phyloP scores from a whole-genome alignment of 2,797 vertebrate genomes.

The Dryobates pubescens region DNA sequence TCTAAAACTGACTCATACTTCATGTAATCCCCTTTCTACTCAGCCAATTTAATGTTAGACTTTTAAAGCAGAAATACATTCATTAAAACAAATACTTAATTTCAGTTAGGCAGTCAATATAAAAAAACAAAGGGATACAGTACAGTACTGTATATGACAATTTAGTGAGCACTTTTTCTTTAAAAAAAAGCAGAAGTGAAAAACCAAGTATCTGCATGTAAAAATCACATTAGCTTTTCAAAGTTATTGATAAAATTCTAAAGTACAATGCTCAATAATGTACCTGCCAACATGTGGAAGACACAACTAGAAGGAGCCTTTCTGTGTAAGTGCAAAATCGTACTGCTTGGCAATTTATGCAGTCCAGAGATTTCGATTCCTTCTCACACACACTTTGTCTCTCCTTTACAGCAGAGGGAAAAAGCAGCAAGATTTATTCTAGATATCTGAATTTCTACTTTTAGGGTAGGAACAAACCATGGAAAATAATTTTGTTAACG shows the following conservation, averaged over 20 bases:
- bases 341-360: conserved; percentile 70
- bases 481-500: background rate
- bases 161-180: background rate
- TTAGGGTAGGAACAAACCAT: background rate
- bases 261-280: background rate
- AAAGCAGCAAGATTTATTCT: background rate
- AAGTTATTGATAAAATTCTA: background rate
- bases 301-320: conserved; percentile 80
- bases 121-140: background rate
- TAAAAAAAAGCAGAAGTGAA: background rate
- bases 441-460: background rate
- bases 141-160: background rate
- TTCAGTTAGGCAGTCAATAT: background rate
- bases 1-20: background rate
- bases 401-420: conserved; percentile 68
- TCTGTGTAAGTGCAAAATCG: conserved; percentile 81
- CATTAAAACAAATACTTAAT: background rate
- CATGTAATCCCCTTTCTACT: background rate
- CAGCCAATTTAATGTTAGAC: background rate
- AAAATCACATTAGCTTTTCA: background rate
- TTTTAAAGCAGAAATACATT: background rate
- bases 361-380: conserved; percentile 76
- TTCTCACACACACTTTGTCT: conserved; percentile 73
- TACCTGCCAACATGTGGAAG: conserved; percentile 82
- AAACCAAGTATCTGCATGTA: background rate